A percentile compares a stretch with the other conserved stretches of the same genome.
These are phyloP conservation scores for Drosophila putrida DNA, from an alignment of 2,888 invertebrate genomes.

Conservation along the genomic window DNA sequence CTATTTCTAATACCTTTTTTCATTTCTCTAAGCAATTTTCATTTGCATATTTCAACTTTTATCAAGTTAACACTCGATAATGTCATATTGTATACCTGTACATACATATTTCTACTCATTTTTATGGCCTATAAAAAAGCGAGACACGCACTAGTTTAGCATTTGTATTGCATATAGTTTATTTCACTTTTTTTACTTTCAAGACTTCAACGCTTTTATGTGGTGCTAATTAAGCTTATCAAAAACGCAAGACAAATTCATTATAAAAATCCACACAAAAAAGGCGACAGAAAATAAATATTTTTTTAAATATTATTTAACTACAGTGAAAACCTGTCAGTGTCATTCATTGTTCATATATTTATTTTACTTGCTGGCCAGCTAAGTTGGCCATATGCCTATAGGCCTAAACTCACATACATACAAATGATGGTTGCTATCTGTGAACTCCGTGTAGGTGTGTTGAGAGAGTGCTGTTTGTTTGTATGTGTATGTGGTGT, in stretches of 20 bases:
- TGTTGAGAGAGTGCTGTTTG: not conserved
- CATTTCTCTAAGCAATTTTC: not conserved
- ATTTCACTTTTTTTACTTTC: not conserved
- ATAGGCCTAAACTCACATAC: constrained; percentile 45
- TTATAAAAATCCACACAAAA: constrained; percentile 27
- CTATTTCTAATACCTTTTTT: not conserved
- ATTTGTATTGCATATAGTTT: constrained; percentile 19
- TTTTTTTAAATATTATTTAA: constrained; percentile 51
- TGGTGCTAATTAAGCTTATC: constrained; percentile 71
- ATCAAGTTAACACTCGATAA: constrained; percentile 29
- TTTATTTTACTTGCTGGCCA: constrained; percentile 53
- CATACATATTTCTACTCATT: constrained; percentile 22
- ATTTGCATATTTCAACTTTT: constrained; percentile 16
- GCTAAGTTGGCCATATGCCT: constrained; percentile 44
- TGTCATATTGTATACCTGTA: not conserved
- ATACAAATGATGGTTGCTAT: constrained; percentile 31
- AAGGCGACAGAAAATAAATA: constrained; percentile 40
- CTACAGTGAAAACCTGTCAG: constrained; percentile 67
- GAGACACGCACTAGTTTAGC: constrained; percentile 28
- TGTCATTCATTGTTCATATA: constrained; percentile 53
- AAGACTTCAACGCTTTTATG: constrained; percentile 40
- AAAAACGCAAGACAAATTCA: constrained; percentile 46
- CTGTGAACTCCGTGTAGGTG: constrained; percentile 19
- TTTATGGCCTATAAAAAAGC: constrained; percentile 37
- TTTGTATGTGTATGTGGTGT: constrained; percentile 20